These are phyloP conservation scores for Hydractinia echinata DNA, from an alignment of 30 jellyfish, hydroid and myxozoan species.

Conservation along the genomic window DNA sequence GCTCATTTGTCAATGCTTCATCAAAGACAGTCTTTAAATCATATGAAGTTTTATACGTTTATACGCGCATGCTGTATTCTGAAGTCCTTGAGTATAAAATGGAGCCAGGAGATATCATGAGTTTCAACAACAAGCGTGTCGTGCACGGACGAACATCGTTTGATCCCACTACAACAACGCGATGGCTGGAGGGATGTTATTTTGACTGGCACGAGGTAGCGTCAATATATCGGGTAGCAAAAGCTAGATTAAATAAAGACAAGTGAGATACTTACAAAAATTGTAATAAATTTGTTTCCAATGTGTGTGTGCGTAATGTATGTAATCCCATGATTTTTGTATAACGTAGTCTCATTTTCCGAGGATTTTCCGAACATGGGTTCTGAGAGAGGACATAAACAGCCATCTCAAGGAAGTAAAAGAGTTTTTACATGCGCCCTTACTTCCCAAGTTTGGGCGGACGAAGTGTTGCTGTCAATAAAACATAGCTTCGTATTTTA, in stretches of 20 bases:
- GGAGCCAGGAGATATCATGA: slow-evolving; percentile 55
- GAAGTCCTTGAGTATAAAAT: slow-evolving; percentile 32
- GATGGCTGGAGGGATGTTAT: slow-evolving; percentile 53
- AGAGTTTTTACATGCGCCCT: too few species aligned
- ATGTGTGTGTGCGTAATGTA: too few species aligned
- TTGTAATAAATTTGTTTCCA: too few species aligned
- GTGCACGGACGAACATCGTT: slow-evolving; percentile 75
- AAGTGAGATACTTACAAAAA: too few species aligned
- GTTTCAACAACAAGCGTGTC: slow-evolving; percentile 55
- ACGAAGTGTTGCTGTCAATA: too few species aligned
- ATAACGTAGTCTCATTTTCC: too few species aligned
- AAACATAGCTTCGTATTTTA: too few species aligned
- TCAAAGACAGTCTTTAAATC: slow-evolving; percentile 47
- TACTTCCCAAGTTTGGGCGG: too few species aligned
- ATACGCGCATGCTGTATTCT: slow-evolving; percentile 26
- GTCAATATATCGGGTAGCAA: background rate
- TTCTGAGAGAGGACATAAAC: too few species aligned
- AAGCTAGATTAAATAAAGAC: background rate
- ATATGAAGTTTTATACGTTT: slow-evolving; percentile 47
- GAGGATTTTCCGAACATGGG: too few species aligned
- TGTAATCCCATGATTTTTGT: too few species aligned
- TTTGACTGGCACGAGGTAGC: slow-evolving; percentile 70
- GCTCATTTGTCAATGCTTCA: slow-evolving; percentile 72
- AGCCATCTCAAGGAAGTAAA: too few species aligned
- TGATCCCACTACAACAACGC: slow-evolving; percentile 37